Conservation (phyloP, 2,797 vertebrate species). For the Myotis findleyi region DNA sequence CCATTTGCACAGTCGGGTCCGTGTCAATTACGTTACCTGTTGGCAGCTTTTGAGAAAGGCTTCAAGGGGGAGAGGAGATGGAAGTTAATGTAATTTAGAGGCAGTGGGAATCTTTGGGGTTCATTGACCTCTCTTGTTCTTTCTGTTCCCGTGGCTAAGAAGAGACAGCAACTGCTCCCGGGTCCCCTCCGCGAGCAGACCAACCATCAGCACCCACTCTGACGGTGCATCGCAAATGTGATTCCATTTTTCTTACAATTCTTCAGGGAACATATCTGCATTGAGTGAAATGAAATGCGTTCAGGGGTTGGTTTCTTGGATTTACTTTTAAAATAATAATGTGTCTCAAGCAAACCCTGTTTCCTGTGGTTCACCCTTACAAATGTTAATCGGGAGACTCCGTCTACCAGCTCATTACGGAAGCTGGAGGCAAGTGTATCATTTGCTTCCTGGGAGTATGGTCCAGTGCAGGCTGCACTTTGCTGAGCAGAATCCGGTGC, state of each 20-base stretch:
- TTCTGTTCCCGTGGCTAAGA: neutral
- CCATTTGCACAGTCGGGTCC: neutral
- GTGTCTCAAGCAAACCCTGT: conserved; percentile 11
- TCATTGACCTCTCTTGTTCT: neutral
- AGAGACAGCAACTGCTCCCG: neutral
- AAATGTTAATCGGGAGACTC: neutral
- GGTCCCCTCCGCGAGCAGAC: neutral
- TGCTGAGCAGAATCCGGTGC: neutral
- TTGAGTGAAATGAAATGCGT: neutral
- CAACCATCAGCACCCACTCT: neutral
- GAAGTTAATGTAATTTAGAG: neutral
- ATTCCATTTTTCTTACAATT: conserved; percentile 32
- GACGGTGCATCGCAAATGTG: conserved; percentile 35
- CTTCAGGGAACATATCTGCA: conserved; percentile 52
- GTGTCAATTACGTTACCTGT: neutral
- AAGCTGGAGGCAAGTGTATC: neutral
- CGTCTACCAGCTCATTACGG: neutral
- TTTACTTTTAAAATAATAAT: neutral
- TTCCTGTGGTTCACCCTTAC: conserved; percentile 27
- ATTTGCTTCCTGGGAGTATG: conserved; percentile 40
- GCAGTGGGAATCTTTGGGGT: neutral
- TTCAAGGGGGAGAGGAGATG: neutral
- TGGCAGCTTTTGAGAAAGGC: neutral
- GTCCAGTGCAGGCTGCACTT: conserved; percentile 6
- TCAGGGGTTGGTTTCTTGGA: conserved; percentile 31